These are phyloP conservation scores for Phyllotreta cruciferae DNA, from an alignment of 2,888 invertebrate genomes.

Conservation along the genomic window DNA sequence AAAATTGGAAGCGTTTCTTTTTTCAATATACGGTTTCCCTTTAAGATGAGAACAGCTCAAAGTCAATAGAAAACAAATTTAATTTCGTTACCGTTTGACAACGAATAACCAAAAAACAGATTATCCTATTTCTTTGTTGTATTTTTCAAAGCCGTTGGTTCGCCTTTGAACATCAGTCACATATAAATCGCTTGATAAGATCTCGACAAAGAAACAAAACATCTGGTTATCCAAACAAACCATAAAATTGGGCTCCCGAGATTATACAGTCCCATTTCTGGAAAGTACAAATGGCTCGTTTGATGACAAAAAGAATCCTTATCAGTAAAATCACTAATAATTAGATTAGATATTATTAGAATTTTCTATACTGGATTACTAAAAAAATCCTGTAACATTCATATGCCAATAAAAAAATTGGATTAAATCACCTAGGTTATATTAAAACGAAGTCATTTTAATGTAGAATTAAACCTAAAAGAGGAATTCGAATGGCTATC, in stretches of 20 bases:
- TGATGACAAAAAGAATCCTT: not conserved
- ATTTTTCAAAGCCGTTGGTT: constrained; percentile 25
- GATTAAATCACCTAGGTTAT: constrained; percentile 1
- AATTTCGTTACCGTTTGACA: constrained; percentile 17
- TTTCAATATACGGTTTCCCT: constrained; percentile 10
- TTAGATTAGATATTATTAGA: too few relatives aligned
- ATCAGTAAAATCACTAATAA: too few relatives aligned
- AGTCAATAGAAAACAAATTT: constrained; percentile 21
- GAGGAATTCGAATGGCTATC: constrained; percentile 27
- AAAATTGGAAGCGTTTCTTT: constrained; percentile 3
- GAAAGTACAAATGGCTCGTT: constrained; percentile 8
- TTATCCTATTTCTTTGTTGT: constrained; percentile 20
- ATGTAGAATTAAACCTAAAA: constrained; percentile 31
- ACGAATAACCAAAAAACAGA: constrained; percentile 14
- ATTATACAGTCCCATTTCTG: constrained; percentile 16
- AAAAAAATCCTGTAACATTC: too few relatives aligned
- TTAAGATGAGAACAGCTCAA: constrained; percentile 7
- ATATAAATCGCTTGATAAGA: constrained; percentile 27
- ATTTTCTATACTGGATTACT: too few relatives aligned
- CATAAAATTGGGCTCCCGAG: constrained; percentile 27
- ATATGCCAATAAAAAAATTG: too few relatives aligned
- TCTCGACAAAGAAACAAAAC: constrained; percentile 29
- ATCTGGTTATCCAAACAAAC: constrained; percentile 36
- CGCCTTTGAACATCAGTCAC: constrained; percentile 23
- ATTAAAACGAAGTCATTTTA: constrained; percentile 21